Percentiles rank a stretch among this genome's conserved stretches.
Evolutionary conservation across 2,113 vertebrate genomes (phyloP).

Genomic region (Anhinga anhinga): DNA sequence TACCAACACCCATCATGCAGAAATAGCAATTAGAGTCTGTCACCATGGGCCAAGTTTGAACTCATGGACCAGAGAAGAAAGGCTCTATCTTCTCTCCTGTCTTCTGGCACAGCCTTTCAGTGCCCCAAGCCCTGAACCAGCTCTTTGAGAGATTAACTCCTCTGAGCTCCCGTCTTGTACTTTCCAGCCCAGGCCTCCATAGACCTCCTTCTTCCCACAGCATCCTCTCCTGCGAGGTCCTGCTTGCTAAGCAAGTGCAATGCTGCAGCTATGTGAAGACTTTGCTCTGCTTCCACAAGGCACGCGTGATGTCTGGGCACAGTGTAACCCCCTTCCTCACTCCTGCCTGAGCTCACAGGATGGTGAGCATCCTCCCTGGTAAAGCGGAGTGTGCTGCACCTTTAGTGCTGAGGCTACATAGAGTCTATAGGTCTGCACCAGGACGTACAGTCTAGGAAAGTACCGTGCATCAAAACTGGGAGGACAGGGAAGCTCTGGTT

Average conservation of each 20-base stretch:
- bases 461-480: neutral
- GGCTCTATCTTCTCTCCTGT: neutral
- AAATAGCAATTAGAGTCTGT: neutral
- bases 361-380: neutral
- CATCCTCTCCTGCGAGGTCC: neutral
- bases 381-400: fast-evolving
- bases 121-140: fast-evolving
- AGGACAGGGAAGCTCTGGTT: neutral
- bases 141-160: neutral
- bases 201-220: neutral
- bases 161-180: neutral
- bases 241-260: neutral
- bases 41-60: neutral
- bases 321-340: neutral
- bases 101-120: neutral
- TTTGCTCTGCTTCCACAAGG: neutral
- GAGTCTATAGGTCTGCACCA: neutral
- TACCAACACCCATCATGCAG: neutral
- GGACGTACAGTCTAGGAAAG: neutral
- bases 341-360: neutral
- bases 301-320: fast-evolving
- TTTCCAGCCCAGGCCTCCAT: neutral
- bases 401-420: neutral
- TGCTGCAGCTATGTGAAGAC: neutral
- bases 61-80: neutral